Base-by-base conservation (phyloP, 2,888 invertebrate genomes). In the Brenthis daphne region DNA sequence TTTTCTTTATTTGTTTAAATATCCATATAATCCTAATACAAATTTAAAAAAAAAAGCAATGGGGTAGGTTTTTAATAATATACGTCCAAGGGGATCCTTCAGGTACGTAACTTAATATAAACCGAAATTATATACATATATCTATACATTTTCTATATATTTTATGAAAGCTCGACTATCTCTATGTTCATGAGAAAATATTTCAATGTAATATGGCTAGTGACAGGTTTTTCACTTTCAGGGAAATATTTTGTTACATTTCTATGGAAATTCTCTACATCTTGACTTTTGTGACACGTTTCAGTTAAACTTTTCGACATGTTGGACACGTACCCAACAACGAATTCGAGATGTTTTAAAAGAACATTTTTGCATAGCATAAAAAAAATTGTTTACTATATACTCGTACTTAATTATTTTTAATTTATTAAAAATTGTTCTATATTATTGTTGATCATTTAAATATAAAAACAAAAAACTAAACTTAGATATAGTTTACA, bases 261-360 rank as follows among this genome's bases (percentile, higher is more conserved):
- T 85, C 83, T 77, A 80, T 80, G 77, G 80, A 83, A 86, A 78
- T 85, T 80, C 76, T 70, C 68, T 76, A 79, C 78, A 79, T 80
- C 81, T 84, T 81, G 80, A 82, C 79, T 83, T 85, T 82, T 80
- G 76, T 80, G 80, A 83, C 83, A 83, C 83, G 84, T 85, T 80
- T 79, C 78, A 71, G 74, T 74, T 74, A 70, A 85, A 86, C 82
- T 86, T 86, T 79, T 72, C 75, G 81, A 83, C 80, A 84, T 81
- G 84, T 84, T 81, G 77, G 83, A 83, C 84, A 82, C 84, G 81
- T 83, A 82, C 77, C 80, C 78, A 73, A 81, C 76, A 80, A 80
- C 80, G 77, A 78, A 85, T 81, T 85, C 82, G 79, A 82, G 64
- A 51, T 51, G 55, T 60, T 50, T 57, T 57, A 37, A 53, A 63